Base-by-base conservation (phyloP, 2,797 vertebrate species). In the Tarsius wallacei region DNA sequence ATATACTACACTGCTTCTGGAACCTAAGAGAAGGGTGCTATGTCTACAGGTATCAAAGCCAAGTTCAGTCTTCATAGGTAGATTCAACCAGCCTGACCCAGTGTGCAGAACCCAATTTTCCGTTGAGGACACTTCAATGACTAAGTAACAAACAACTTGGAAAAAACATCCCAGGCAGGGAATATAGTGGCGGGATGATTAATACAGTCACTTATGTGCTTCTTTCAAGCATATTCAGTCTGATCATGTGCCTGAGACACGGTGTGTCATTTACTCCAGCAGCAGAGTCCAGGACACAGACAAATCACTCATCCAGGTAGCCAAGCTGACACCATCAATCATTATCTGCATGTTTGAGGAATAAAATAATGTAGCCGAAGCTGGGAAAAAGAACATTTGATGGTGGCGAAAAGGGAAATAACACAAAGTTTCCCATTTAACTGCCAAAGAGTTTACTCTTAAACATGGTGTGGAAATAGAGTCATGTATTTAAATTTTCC, bases 241-340 rank as follows among this genome's bases (percentile, higher is more conserved):
- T 71, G 53, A 76, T 33, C 84, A 55, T 61, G 82, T 84, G 80
- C 59, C 91, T 71, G 74, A 78, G 77, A 85, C 19, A 59, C 0
- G 9, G 7, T 5, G 51, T 71, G 93, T 76, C 87, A 51, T 31
- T 71, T 36, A 88, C 49, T 57, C 16, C 1, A 5, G 42, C 19
- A 51, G 71, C 66, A 55, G 51, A 5, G 53, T 78, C n/a, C 28
- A 47, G 63, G 55, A 96, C 90, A 87, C 47, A 96, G 81, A 91
- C 19, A 84, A 36, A 64, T 71, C 84, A 17, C 53, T 77, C 13
- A 51, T 77, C 74, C 63, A 80, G 83, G 77, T 28, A 66, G 55
- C 91, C 63, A 66, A 51, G 55, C 64, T 86, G 87, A 87, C 49
- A 31, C 91, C 74, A 89, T 91, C 82, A 28, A 88, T 95, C 88